Base-by-base conservation (phyloP, 2,888 invertebrate genomes). In the Disparrhopalites patrizii region DNA sequence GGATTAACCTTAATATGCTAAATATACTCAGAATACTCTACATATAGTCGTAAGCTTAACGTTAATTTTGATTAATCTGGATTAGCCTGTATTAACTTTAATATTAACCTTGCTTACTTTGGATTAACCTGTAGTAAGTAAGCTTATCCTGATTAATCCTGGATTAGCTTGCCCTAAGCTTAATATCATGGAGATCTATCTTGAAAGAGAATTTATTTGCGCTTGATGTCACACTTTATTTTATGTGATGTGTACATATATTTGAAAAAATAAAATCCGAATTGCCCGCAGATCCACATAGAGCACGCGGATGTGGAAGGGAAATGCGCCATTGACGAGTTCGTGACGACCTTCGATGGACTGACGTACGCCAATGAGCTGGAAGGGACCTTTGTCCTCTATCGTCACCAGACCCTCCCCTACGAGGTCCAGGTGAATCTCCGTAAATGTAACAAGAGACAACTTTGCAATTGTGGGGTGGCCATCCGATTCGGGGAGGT, bases 341-440 rank as follows among this genome's bases (percentile, higher is more conserved):
- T 67, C 38, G 68, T 76, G 15, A 70, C 67, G 7, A 76, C 76
- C 8, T 76, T 76, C 70, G 76, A 76, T 64, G 75, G 75, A 2
- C 64, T 74, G 15, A 47, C 65, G 8, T 75, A 76, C 38, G 55
- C 62, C 18, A 74, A 76, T 56, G 65, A 65, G 2, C 64, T 74
- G 50, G 74, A 75, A 68, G 76, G 76, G 28, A 73, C 70, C 10
- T 76, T 76, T 66, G 70, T 75, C 25, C 66, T 76, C 8, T 76
- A 76, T 63, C 70, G 70, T 31, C 76, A 76, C 43, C 67, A 73
- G 13, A 70, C 60, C n/a, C 66, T 74, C 3, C 74, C 74, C 1
- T 73, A 75, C 36, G 76, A 76, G 69, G 74, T 76, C 18, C 76
- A 76, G 66, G 67, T 76, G n/a, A 65, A 73, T 28, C 50, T 73